Percentiles rank a stretch among this genome's conserved stretches.
Conservation (phyloP, 2,888 invertebrate species). For the Melanchra persicariae region DNA sequence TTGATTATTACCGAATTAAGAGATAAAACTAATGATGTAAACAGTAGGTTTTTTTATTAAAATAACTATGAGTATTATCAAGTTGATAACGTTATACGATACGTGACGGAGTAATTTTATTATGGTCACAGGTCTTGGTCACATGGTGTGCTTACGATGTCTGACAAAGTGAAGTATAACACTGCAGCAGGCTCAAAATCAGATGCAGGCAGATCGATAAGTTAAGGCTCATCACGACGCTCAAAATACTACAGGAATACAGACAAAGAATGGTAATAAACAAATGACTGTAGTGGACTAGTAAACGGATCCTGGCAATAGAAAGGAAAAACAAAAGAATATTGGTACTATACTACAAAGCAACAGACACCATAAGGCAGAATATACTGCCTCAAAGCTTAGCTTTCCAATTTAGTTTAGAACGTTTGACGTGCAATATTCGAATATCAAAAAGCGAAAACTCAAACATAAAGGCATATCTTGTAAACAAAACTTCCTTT, state of each 20-base stretch:
- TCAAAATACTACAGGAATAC: background rate
- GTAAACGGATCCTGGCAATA: background rate
- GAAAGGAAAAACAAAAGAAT: background rate
- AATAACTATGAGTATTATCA: conserved; percentile 9
- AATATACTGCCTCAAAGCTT: conserved; percentile 10
- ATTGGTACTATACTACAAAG: background rate
- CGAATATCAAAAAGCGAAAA: conserved; percentile 31
- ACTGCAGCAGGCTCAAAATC: too few species aligned
- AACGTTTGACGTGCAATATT: conserved; percentile 28
- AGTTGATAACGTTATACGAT: conserved; percentile 19
- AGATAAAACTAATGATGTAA: conserved; percentile 39
- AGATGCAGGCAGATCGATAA: background rate
- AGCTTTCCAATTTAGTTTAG: conserved; percentile 35
- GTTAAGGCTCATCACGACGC: too few species aligned
- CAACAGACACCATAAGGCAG: background rate
- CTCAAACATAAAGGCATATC: conserved; percentile 46
- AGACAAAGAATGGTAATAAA: background rate
- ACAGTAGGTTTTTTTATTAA: conserved; percentile 29
- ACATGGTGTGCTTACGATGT: too few species aligned
- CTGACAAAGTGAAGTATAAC: background rate
- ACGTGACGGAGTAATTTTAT: background rate
- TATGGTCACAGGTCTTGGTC: too few species aligned
- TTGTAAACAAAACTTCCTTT: conserved; percentile 50
- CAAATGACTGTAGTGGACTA: background rate
- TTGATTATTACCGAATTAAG: conserved; percentile 41